phyloP scores from a whole-genome alignment of 2,888 invertebrate genomes.

The Keiferia lycopersicella region DNA sequence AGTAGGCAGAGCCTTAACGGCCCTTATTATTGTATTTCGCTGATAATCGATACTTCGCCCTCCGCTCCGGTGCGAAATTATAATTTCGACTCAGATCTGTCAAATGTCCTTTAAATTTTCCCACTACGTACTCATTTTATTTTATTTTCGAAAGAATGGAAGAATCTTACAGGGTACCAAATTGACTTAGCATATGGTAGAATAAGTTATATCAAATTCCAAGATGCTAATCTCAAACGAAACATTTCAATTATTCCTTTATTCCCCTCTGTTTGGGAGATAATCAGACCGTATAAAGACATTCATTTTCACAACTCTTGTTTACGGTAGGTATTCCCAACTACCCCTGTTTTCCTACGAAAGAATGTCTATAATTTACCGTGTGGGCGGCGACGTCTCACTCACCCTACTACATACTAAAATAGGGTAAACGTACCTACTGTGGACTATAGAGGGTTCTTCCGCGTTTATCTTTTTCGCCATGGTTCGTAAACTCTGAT shows the following conservation, averaged over 20 bases:
- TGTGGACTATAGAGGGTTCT: background rate
- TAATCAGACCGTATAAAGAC: constrained; percentile 8
- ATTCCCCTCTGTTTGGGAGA: background rate
- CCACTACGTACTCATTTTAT: too few relatives aligned
- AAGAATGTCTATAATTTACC: constrained; percentile 21
- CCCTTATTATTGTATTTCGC: too few relatives aligned
- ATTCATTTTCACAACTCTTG: constrained; percentile 3
- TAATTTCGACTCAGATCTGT: too few relatives aligned
- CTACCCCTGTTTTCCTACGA: constrained; percentile 4
- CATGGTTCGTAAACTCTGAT: constrained; percentile 64
- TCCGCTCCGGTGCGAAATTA: too few relatives aligned
- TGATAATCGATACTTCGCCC: too few relatives aligned
- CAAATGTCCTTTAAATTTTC: too few relatives aligned
- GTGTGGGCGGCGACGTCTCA: constrained; percentile 11
- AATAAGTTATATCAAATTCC: too few relatives aligned
- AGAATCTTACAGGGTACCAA: too few relatives aligned
- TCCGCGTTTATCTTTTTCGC: constrained; percentile 57
- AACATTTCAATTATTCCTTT: constrained; percentile 1
- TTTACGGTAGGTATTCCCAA: constrained; percentile 6
- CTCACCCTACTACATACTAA: background rate
- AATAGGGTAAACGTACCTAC: background rate
- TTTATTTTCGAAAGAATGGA: too few relatives aligned
- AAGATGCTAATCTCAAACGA: background rate
- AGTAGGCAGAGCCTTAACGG: too few relatives aligned
- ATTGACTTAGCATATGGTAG: too few relatives aligned